Evolutionary conservation across 1,140 invertebrate genomes (phyloP).

Genomic region (Tetranychus cinnabarinus): DNA sequence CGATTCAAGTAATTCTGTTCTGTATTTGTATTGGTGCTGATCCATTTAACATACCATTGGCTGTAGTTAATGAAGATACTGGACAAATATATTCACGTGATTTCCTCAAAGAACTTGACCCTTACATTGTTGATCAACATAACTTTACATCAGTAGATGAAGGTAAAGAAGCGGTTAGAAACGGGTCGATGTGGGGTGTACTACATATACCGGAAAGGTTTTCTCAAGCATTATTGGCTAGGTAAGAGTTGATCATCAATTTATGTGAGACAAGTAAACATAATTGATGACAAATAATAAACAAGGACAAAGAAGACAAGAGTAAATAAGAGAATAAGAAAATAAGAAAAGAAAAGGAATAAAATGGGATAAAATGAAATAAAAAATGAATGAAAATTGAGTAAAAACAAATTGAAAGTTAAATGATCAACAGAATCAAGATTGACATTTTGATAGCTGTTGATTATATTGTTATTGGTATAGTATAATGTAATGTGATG

Average conservation of each 20-base stretch:
- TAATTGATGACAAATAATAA: no score
- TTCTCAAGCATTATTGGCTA: constrained; percentile 43
- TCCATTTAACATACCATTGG: constrained; percentile 53
- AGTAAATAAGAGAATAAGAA: no score
- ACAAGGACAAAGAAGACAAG: no score
- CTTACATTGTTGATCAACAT: constrained; percentile 23
- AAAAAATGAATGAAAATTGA: no score
- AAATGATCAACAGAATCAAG: no score
- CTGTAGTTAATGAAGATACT: constrained; percentile 35
- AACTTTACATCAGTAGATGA: constrained; percentile 36
- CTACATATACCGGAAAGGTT: constrained; percentile 65
- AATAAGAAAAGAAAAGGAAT: no score
- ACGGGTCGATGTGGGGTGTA: constrained; percentile 58
- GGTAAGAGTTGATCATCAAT: constrained; percentile 12
- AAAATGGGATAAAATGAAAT: no score
- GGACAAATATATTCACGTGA: constrained; percentile 3
- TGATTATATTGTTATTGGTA: no score
- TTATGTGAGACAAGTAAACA: no score
- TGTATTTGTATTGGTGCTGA: constrained; percentile 76
- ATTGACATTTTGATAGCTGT: no score
- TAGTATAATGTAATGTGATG: no score
- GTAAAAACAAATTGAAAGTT: no score
- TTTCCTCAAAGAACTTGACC: background rate
- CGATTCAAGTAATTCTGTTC: constrained; percentile 80
- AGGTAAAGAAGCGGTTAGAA: constrained; percentile 40